Base-by-base conservation (phyloP, 1,140 invertebrate genomes). In the Tetraneura akinire region DNA sequence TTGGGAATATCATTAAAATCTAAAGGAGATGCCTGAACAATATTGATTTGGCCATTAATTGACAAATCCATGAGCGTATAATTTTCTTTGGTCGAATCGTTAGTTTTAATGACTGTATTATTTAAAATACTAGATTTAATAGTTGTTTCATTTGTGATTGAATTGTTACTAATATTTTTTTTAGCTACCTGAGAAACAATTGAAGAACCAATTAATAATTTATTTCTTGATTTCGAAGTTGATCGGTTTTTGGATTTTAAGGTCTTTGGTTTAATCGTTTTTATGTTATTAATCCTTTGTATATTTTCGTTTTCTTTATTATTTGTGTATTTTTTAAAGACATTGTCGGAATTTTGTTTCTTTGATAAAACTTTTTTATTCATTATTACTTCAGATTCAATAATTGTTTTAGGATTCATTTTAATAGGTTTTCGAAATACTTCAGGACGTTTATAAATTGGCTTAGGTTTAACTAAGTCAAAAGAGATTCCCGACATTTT, bases 21-120 rank as follows among this genome's bases (percentile, higher is more conserved):
- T 16, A 26, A 0, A 14, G 42, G 0, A 14, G 37, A 68, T 47
- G 66, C 37, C 11, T 37, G 21, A 47, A 68, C 42, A 47, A 68
- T 68, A 3, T 68, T 47, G 0, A 47, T 26, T 68, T 68, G 11
- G 26, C 21, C 13, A n/a, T 23, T 14, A 47, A 18, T 47, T 68
- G 66, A 68, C 45, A 68, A 45, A 68, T 47, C 42, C 37, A 47
- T 68, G 16, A 68, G 66, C 21, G 3, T 68, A 68, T 68, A 68
- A 47, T 47, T 26, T 68, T 47, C 66, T 23, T 68, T 47, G 26
- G 21, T 13, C n/a, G 14, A 26, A 23, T 45, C 21, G 1, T 68
- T 45, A 1, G n/a, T 45, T 23, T 68, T 68, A 5, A 66, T 3
- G n/a, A 21, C n/a, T 23, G 13, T 23, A 8, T 42, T 66, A 42